Percentiles rank a stretch among this genome's conserved stretches.
phyloP scores from a whole-genome alignment of 2,888 invertebrate species.

The Melanostoma mellinum region DNA sequence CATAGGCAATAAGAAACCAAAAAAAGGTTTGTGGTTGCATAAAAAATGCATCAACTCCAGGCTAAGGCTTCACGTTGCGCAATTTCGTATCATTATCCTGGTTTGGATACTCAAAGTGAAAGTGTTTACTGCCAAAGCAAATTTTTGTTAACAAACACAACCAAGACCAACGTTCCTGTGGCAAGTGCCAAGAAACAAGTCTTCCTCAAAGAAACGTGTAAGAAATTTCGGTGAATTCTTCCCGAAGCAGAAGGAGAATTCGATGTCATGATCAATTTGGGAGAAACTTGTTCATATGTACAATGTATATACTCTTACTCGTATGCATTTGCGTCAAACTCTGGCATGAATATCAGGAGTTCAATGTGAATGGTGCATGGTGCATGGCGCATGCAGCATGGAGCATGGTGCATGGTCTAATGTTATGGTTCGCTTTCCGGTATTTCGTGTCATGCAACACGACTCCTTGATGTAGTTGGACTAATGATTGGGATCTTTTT shows the following conservation, averaged over 20 bases:
- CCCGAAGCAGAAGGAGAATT: slow-evolving; percentile 19
- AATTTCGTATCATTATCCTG: background rate
- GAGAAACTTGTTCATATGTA: slow-evolving; percentile 5
- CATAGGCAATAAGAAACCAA: slow-evolving; percentile 29
- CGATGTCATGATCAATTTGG: slow-evolving; percentile 63
- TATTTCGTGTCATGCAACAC: slow-evolving; percentile 69
- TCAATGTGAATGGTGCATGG: slow-evolving; percentile 50
- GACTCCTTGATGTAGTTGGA: slow-evolving; percentile 12
- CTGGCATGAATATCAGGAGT: slow-evolving; percentile 30
- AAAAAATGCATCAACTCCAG: slow-evolving; percentile 21
- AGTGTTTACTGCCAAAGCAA: slow-evolving; percentile 25
- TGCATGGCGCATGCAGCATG: background rate
- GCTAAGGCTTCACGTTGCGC: no score
- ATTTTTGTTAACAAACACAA: background rate
- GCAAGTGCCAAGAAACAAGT: slow-evolving; percentile 28
- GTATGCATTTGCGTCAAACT: slow-evolving; percentile 9
- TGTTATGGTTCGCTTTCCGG: slow-evolving; percentile 62
- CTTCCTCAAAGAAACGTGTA: background rate
- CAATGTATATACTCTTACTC: background rate
- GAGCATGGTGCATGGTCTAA: slow-evolving; percentile 37
- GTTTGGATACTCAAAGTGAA: slow-evolving; percentile 22
- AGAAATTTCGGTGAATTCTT: slow-evolving; percentile 10
- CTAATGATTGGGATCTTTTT: no score
- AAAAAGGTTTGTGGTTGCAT: slow-evolving; percentile 21
- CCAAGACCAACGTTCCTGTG: slow-evolving; percentile 4